Conservation (phyloP, 2,113 vertebrate species). For the Anolis carolinensis region DNA sequence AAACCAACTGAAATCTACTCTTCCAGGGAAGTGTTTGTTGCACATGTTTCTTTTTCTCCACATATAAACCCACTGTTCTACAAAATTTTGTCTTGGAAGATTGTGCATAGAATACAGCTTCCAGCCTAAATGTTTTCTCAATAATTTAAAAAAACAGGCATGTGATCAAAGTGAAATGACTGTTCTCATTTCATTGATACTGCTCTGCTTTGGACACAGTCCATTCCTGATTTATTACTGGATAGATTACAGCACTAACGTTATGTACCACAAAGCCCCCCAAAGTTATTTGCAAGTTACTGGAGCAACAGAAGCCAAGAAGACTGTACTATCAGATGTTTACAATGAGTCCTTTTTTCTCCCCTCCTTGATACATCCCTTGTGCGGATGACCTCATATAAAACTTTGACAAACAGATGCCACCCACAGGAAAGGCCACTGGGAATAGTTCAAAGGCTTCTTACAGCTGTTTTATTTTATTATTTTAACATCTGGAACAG, state of each 20-base stretch:
- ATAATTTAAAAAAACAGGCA: constrained; percentile 37
- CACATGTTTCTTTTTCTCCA: constrained; percentile 27
- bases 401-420: constrained; percentile 3
- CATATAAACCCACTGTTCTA: constrained; percentile 41
- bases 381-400: background rate
- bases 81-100: constrained; percentile 28
- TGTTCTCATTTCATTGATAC: constrained; percentile 50
- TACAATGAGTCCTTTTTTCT: background rate
- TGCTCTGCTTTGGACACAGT: constrained; percentile 39
- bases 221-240: constrained; percentile 4
- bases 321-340: background rate
- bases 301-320: constrained; percentile 39
- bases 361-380: background rate
- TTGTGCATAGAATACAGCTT: constrained; percentile 29
- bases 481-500: constrained; percentile 66
- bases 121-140: background rate
- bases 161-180: constrained; percentile 44
- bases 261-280: background rate
- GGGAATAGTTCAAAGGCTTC: constrained; percentile 60
- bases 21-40: constrained; percentile 26
- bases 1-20: background rate
- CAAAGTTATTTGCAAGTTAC: constrained; percentile 31
- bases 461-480: constrained; percentile 64
- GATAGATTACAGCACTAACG: constrained; percentile 21
- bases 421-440: constrained; percentile 47